A percentile compares a stretch with the other conserved stretches of the same genome.
These are phyloP conservation scores for Athalia cordata DNA, from an alignment of 2,888 invertebrate genomes.

Conservation along the genomic window DNA sequence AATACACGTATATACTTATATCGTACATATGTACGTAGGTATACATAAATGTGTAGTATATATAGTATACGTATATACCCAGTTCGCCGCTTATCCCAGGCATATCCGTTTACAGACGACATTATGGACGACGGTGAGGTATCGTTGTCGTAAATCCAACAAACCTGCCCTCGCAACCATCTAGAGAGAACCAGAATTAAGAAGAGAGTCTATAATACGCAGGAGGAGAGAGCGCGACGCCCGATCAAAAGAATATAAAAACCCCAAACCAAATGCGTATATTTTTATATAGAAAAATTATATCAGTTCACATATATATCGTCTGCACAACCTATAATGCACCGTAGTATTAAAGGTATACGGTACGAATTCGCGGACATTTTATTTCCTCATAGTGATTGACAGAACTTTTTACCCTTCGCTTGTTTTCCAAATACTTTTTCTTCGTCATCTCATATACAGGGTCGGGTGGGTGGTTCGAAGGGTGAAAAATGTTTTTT, in stretches of 20 bases:
- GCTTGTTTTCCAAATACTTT: no score
- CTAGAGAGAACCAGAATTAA: neutral
- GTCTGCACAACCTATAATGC: neutral
- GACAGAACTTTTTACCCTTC: no score
- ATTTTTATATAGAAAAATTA: no score
- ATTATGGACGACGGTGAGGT: slow-evolving; percentile 18
- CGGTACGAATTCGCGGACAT: no score
- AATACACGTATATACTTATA: no score
- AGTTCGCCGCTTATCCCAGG: slow-evolving; percentile 64
- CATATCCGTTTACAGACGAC: slow-evolving; percentile 68
- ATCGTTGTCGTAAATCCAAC: slow-evolving; percentile 28
- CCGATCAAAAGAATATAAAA: no score
- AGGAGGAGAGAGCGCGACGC: no score
- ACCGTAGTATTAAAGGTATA: no score
- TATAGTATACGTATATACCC: neutral
- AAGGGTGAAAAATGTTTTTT: neutral
- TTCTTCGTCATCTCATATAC: neutral
- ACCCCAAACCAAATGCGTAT: no score
- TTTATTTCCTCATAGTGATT: no score
- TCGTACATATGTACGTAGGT: no score
- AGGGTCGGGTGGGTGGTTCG: neutral
- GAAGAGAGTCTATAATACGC: slow-evolving; percentile 1
- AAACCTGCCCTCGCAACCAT: neutral
- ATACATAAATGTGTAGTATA: neutral
- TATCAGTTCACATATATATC: no score